Percentiles rank a stretch among this genome's conserved stretches.
Conservation (phyloP, 2,113 vertebrate genomes). For the Otis tarda region DNA sequence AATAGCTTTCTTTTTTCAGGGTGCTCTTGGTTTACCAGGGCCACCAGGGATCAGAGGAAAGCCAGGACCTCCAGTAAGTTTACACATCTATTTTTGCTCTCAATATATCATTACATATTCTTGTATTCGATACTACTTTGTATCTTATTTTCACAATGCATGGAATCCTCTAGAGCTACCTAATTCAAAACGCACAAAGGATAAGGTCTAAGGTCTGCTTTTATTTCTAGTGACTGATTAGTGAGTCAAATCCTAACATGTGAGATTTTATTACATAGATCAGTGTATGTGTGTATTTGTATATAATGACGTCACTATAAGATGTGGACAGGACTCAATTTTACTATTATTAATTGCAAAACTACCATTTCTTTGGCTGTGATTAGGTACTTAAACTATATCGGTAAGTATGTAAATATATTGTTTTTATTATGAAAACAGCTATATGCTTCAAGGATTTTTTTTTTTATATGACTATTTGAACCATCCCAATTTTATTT, state of each 20-base stretch:
- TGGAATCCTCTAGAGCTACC: not conserved
- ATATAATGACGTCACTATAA: not conserved
- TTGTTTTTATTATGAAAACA: not conserved
- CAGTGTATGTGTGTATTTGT: not conserved
- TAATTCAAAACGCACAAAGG: not conserved
- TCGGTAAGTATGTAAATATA: not conserved
- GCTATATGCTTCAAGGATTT: not conserved
- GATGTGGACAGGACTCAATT: not conserved
- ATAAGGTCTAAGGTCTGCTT: not conserved
- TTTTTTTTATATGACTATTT: not conserved
- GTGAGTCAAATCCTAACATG: not conserved
- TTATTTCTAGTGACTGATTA: not conserved
- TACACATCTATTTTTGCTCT: not conserved
- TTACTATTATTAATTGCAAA: not conserved
- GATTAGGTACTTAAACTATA: not conserved
- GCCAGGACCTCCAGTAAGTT: constrained; percentile 87
- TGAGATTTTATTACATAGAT: not conserved
- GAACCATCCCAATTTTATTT: not conserved
- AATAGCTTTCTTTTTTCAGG: constrained; percentile 76
- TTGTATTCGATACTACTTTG: not conserved
- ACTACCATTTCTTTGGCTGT: not conserved
- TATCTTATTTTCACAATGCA: not conserved
- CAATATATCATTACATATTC: not conserved
- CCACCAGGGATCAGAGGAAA: constrained; percentile 88
- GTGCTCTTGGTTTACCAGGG: constrained; percentile 84